Percentiles rank a stretch among this genome's conserved stretches.
These are phyloP conservation scores for Pseudomyrmex gracilis DNA, from an alignment of 1,140 invertebrate genomes.

Conservation along the genomic window DNA sequence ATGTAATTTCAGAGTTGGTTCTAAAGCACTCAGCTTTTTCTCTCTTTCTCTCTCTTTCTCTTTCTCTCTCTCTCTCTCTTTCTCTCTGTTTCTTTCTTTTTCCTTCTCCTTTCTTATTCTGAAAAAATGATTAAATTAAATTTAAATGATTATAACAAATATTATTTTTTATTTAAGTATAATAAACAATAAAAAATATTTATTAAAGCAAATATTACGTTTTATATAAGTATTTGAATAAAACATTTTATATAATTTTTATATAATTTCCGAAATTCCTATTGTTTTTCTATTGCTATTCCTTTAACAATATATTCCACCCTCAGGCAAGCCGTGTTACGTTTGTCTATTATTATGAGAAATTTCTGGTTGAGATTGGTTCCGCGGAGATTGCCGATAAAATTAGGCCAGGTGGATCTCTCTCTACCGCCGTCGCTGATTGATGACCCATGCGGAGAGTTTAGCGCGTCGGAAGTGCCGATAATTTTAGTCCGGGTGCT, in stretches of 20 bases:
- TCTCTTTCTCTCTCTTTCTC: no score
- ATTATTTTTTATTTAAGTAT: no score
- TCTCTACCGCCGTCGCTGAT: constrained; percentile 64
- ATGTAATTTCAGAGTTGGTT: constrained; percentile 26
- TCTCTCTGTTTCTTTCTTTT: no score
- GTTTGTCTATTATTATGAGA: constrained; percentile 73
- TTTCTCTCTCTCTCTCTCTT: not conserved
- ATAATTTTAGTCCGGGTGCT: constrained; percentile 71
- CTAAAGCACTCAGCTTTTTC: constrained; percentile 2
- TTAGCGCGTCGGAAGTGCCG: constrained; percentile 76
- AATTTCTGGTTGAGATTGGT: constrained; percentile 69
- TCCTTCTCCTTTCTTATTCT: not conserved
- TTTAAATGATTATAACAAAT: not conserved
- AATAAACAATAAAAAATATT: no score
- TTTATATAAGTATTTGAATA: not conserved
- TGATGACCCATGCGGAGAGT: constrained; percentile 66
- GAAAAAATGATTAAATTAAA: constrained; percentile 25
- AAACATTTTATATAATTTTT: not conserved
- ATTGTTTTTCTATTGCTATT: no score
- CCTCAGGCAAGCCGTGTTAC: constrained; percentile 28
- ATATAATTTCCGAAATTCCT: not conserved
- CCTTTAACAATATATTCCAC: constrained; percentile 15
- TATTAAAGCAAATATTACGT: no score
- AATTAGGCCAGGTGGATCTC: constrained; percentile 72
- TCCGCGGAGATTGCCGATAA: constrained; percentile 68